Evolutionary conservation across 1,140 invertebrate species (phyloP).

Genomic region (Parasteatoda tepidariorum): DNA sequence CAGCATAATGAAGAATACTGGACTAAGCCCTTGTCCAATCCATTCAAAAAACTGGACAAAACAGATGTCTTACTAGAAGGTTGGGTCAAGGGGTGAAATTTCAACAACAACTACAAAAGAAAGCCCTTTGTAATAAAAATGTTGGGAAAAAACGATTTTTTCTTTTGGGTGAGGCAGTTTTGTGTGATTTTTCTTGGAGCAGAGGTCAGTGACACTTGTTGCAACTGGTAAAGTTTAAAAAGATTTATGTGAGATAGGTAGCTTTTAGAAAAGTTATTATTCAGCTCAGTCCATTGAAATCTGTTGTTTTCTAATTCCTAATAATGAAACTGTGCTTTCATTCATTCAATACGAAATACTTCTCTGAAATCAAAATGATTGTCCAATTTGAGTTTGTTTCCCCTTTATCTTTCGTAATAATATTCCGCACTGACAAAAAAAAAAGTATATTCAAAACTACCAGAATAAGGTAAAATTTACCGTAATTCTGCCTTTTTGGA

Average conservation of each 20-base stretch:
- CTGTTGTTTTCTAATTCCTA: no score
- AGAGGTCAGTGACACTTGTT: background rate
- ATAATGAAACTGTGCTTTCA: no score
- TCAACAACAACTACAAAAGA: background rate
- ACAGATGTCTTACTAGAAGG: constrained; percentile 27
- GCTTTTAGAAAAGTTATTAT: background rate
- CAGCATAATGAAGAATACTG: background rate
- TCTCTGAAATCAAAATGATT: no score
- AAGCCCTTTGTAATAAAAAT: background rate
- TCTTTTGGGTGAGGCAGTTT: background rate
- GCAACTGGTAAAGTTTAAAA: background rate
- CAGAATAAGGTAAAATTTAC: no score
- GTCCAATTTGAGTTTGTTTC: no score
- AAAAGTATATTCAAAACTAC: no score
- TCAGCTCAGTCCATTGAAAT: no score
- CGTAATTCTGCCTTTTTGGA: no score
- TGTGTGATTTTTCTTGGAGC: background rate
- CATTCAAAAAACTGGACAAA: background rate
- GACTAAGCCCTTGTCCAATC: background rate
- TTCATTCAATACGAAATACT: no score
- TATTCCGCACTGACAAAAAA: no score
- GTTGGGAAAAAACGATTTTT: background rate
- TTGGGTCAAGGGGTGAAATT: background rate
- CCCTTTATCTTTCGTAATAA: no score
- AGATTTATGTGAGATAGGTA: background rate